A percentile compares a stretch with the other conserved stretches of the same genome.
phyloP scores from a whole-genome alignment of 2,888 invertebrate genomes.

The Tuberolachnus salignus region DNA sequence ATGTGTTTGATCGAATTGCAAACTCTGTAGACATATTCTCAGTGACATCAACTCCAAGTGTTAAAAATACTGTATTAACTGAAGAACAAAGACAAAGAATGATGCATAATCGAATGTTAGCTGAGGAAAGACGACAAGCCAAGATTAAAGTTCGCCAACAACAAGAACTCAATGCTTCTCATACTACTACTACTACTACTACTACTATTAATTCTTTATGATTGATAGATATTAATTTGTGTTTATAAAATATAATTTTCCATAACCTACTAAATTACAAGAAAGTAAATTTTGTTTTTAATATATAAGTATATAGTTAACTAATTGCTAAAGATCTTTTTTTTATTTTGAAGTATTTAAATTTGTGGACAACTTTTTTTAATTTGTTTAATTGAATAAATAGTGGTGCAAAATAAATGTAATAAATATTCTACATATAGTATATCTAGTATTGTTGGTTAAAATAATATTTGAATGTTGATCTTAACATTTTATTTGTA shows the following conservation, averaged over 20 bases:
- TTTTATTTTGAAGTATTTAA: neutral
- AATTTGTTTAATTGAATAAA: neutral
- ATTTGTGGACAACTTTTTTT: neutral
- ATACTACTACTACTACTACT: neutral
- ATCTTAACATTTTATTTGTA: neutral
- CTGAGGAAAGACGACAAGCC: slow-evolving; percentile 70
- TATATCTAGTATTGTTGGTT: no score
- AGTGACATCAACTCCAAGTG: slow-evolving; percentile 28
- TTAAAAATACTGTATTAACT: slow-evolving; percentile 61
- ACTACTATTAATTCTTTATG: neutral
- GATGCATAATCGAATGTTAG: slow-evolving; percentile 71
- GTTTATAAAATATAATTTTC: neutral
- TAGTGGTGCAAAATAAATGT: neutral
- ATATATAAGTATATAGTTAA: no score
- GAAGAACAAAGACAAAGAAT: slow-evolving; percentile 74
- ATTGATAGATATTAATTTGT: neutral
- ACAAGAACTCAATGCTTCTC: slow-evolving; percentile 58
- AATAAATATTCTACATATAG: neutral
- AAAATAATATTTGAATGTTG: neutral
- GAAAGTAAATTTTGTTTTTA: neutral
- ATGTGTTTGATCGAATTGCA: slow-evolving; percentile 58
- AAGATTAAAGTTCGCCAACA: slow-evolving; percentile 63
- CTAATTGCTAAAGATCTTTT: slow-evolving; percentile 8
- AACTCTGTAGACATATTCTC: slow-evolving; percentile 44
- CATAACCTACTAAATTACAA: neutral